Percentiles rank a stretch among this genome's conserved stretches.
These are phyloP conservation scores for Salminus brasiliensis DNA, from an alignment of 2,113 vertebrate species.

Conservation along the genomic window DNA sequence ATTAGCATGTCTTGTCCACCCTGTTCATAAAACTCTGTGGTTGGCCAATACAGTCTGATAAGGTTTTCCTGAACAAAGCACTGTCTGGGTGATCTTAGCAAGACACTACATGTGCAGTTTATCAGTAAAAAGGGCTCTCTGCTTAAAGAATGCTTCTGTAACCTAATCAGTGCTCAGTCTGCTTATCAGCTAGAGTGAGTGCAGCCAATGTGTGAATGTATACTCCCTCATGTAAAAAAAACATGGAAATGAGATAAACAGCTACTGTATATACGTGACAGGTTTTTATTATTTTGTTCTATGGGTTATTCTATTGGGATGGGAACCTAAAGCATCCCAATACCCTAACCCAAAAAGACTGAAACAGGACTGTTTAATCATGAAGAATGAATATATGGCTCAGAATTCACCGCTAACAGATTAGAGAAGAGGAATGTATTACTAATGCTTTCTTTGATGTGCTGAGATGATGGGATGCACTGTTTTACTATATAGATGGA, in stretches of 20 bases:
- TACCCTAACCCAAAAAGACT: no score
- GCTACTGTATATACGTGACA: no score
- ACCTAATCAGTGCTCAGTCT: neutral
- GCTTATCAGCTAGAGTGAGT: neutral
- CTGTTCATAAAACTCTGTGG: neutral
- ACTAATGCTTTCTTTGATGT: no score
- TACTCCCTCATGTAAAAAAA: neutral
- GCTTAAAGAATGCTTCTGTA: neutral
- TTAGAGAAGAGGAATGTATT: no score
- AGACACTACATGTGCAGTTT: neutral
- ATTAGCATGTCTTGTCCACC: neutral
- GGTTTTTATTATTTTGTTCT: no score
- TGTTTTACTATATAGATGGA: slow-evolving; percentile 31
- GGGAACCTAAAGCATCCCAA: no score
- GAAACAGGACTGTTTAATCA: no score
- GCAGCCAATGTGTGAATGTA: neutral
- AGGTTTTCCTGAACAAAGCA: neutral
- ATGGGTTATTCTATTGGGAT: no score
- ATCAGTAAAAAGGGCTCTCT: neutral
- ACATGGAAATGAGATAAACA: no score
- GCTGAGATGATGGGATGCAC: neutral
- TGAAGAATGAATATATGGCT: no score
- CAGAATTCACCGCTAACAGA: no score
- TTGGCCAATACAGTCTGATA: neutral
- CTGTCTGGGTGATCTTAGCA: neutral